phyloP scores from a whole-genome alignment of 2,113 vertebrate species.

The Peromyscus maniculatus region DNA sequence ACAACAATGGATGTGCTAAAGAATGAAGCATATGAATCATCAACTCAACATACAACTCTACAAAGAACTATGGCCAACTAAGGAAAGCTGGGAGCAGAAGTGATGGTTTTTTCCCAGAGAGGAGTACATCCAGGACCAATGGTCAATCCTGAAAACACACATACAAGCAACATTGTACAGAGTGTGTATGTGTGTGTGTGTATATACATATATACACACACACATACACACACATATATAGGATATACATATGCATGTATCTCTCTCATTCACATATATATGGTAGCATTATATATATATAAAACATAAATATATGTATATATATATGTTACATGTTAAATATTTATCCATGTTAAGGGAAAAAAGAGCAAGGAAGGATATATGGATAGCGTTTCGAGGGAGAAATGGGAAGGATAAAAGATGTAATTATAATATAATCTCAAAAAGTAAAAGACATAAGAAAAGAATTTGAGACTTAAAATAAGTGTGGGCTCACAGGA shows the following conservation, averaged over 20 bases:
- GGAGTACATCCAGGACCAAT: background rate
- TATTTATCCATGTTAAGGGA: no score
- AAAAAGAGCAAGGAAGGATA: background rate
- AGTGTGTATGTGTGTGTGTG: no score
- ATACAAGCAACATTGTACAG: background rate
- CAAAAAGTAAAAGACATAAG: background rate
- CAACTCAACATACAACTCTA: no score
- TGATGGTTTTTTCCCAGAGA: background rate
- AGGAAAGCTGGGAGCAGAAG: background rate
- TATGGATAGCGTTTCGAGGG: background rate
- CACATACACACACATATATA: background rate
- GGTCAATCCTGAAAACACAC: background rate
- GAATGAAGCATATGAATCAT: background rate
- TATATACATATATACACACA: no score
- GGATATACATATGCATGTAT: background rate
- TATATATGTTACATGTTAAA: background rate
- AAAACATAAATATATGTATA: background rate
- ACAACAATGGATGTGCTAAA: background rate
- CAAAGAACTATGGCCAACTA: background rate
- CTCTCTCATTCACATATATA: no score
- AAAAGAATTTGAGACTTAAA: background rate
- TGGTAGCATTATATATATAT: background rate
- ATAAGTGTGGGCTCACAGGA: background rate
- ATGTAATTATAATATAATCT: background rate
- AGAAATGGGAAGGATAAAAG: background rate